These are phyloP conservation scores for Hipposideros armiger DNA, from an alignment of 2,113 vertebrate genomes.

Conservation along the genomic window DNA sequence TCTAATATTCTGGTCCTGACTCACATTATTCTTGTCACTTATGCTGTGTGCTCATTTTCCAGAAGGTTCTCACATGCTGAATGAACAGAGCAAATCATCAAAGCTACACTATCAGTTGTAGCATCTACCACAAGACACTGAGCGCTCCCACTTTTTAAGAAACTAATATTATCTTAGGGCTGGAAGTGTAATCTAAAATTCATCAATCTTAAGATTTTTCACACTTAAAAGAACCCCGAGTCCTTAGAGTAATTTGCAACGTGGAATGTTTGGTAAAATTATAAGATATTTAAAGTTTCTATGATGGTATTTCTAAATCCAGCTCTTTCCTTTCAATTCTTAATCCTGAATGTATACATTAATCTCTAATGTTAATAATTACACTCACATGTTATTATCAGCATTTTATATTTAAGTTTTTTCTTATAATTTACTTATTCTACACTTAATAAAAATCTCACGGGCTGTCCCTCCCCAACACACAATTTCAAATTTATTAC, in stretches of 20 bases:
- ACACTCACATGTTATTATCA: background rate
- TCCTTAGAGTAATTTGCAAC: background rate
- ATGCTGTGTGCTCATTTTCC: background rate
- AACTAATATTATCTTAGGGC: slow-evolving; percentile 8
- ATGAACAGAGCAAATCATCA: background rate
- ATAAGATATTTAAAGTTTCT: background rate
- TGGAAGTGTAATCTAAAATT: background rate
- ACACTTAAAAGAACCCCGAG: background rate
- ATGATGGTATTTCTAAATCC: background rate
- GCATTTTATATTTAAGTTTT: background rate
- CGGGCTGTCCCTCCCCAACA: background rate
- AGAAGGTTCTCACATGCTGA: background rate
- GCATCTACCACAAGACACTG: no score
- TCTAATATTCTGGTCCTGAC: background rate
- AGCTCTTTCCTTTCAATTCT: background rate
- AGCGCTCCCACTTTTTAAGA: background rate
- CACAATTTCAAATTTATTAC: slow-evolving; percentile 6
- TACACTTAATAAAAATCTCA: background rate
- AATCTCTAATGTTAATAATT: background rate
- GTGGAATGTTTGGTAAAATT: background rate
- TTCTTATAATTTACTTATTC: background rate
- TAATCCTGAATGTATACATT: background rate
- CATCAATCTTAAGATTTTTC: slow-evolving; percentile 26
- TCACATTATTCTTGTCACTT: background rate
- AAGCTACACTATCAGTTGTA: accelerated